A percentile compares a stretch with the other conserved stretches of the same genome.
Evolutionary conservation across 2,113 vertebrate genomes (phyloP).

Genomic region (Carassius gibelio): DNA sequence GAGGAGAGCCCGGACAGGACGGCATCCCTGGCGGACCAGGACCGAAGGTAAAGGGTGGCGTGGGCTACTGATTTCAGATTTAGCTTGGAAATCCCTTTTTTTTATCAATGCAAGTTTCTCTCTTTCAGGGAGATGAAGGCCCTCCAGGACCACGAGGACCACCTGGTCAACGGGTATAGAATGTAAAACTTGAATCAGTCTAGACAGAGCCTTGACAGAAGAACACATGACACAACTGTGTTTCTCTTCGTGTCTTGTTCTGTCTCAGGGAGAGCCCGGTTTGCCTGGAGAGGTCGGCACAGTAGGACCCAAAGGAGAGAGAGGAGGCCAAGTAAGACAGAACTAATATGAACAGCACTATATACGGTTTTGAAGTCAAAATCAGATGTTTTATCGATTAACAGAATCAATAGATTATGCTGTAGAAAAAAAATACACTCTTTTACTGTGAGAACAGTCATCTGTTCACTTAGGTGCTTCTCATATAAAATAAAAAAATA

Average conservation of each 20-base stretch:
- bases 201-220: neutral
- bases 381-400: constrained; percentile 2
- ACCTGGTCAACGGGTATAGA: constrained; percentile 74
- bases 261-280: constrained; percentile 73
- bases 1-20: constrained; percentile 76
- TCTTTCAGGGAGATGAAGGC: constrained; percentile 72
- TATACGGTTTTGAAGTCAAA: neutral
- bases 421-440: neutral
- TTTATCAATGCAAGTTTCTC: neutral
- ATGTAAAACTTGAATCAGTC: neutral
- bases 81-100: neutral
- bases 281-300: constrained; percentile 67
- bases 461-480: neutral
- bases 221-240: neutral
- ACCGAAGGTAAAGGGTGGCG: constrained; percentile 67
- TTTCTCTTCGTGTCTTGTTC: neutral
- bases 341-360: neutral
- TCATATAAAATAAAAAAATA: too few relatives aligned
- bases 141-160: constrained; percentile 77
- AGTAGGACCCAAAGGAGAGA: constrained; percentile 71
- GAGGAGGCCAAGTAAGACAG: constrained; percentile 55
- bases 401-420: neutral
- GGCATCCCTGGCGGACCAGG: constrained; percentile 78
- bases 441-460: neutral
- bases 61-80: neutral